Evolutionary conservation across 1,140 invertebrate genomes (phyloP), one percentile per base, ranked within the genome.

Genomic region (Matsumurasca onukii): DNA sequence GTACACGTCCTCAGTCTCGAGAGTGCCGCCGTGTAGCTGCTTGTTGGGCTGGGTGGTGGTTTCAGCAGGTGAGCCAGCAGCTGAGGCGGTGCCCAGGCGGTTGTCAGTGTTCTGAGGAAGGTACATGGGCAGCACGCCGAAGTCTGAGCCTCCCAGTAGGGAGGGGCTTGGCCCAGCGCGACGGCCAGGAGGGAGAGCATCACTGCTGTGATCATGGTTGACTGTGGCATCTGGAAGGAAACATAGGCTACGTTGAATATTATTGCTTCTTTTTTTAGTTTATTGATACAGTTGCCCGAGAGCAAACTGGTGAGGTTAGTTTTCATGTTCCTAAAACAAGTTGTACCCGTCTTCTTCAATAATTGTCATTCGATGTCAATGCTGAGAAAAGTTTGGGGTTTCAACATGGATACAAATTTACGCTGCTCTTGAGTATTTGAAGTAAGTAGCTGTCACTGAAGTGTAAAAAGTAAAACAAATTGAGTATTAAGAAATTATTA

Each of bases 1-100:
- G 55, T 59, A 59, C 3, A 59, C 15, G 12, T 13, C 55, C 25
- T 59, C 55, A n/a, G 55, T 27, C 55, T 59, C 55, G 24, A 59
- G 25, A 27, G 55, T 59, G n/a, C 55, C 55, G 5, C 2, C 2
- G 25, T 59, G 55, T 2, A 59, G 22, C 5, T 5, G 34, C 17
- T 5, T 9, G 1, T 2, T n/a, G 5, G 55, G 55, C n/a, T n/a
- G n/a, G n/a, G n/a, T n/a, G n/a, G n/a, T n/a, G n/a, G n/a, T n/a
- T n/a, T n/a, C n/a, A 22, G 55, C 24, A 12, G 55, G 55, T 12
- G 22, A 15, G 22, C 22, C 22, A 22, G 9, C 12, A 27, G 55
- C 3, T 22, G 13, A 9, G 25, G 3, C 22, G n/a, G 24, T 13
- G 55, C 55, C 55, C 5, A 59, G n/a, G 5, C 55, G 55, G 55